These are phyloP conservation scores for Poeciliopsis occidentalis DNA, from an alignment of 2,113 vertebrate species.

Conservation along the genomic window DNA sequence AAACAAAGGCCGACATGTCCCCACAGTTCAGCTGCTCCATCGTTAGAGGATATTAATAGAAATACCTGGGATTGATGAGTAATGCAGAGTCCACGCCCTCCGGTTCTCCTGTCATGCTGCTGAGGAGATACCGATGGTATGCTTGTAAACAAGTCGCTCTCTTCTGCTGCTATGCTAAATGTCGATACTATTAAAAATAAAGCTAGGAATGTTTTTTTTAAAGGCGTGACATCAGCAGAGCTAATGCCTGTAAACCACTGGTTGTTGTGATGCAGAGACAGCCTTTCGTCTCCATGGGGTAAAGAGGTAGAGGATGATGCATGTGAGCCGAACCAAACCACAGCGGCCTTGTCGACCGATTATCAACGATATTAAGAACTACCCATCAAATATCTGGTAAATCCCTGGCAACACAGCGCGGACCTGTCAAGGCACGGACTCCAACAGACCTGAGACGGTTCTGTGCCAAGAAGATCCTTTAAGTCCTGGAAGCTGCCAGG, in stretches of 20 bases:
- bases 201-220: slow-evolving; percentile 45
- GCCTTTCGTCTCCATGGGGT: neutral
- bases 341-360: neutral
- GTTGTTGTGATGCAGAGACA: slow-evolving; percentile 2
- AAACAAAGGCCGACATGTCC: slow-evolving; percentile 77
- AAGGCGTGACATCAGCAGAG: slow-evolving; percentile 51
- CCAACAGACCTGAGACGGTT: neutral
- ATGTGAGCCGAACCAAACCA: neutral
- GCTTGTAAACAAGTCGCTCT: slow-evolving; percentile 51
- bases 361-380: neutral
- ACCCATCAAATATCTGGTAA: neutral
- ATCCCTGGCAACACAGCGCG: neutral
- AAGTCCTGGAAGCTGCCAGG: neutral
- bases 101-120: slow-evolving; percentile 56
- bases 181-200: slow-evolving; percentile 40
- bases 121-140: slow-evolving; percentile 45
- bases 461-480: slow-evolving; percentile 11
- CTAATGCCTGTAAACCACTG: slow-evolving; percentile 7
- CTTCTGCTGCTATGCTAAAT: slow-evolving; percentile 23
- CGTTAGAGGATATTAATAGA: slow-evolving; percentile 78
- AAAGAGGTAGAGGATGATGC: neutral
- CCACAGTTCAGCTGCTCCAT: slow-evolving; percentile 47
- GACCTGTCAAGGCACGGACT: neutral
- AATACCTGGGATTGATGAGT: slow-evolving; percentile 76
- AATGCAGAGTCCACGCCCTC: slow-evolving; percentile 51